A percentile compares a stretch with the other conserved stretches of the same genome.
Conservation (phyloP, 2,888 invertebrate genomes). For the Dynastes grantii region DNA sequence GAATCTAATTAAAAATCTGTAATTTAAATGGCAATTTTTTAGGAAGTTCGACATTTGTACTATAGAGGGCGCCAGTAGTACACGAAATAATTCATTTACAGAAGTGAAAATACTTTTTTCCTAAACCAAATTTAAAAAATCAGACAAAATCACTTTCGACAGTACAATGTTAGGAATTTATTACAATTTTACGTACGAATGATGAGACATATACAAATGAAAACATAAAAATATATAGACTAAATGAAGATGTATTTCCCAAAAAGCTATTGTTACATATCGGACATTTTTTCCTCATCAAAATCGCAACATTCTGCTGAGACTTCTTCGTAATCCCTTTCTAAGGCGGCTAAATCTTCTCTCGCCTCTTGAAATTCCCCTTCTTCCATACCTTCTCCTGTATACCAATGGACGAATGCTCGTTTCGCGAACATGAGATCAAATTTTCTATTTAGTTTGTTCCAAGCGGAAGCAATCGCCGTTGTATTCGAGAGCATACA, state of each 20-base stretch:
- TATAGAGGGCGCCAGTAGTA: background rate
- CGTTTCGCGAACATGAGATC: conserved; percentile 95
- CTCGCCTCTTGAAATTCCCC: conserved; percentile 88
- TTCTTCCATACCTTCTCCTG: conserved; percentile 85
- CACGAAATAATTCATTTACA: background rate
- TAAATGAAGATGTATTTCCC: conserved; percentile 48
- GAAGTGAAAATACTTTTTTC: no score
- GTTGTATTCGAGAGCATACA: conserved; percentile 95
- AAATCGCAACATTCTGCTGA: conserved; percentile 73
- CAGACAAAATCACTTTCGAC: conserved; percentile 9
- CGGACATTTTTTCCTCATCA: conserved; percentile 53
- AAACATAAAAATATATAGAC: conserved; percentile 47
- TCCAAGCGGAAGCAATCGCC: conserved; percentile 92
- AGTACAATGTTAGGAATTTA: conserved; percentile 36
- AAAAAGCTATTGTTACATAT: conserved; percentile 50
- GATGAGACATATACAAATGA: conserved; percentile 48
- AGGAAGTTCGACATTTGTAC: no score
- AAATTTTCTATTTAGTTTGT: conserved; percentile 92
- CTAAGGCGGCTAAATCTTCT: conserved; percentile 83
- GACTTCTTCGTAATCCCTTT: conserved; percentile 84
- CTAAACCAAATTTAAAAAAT: conserved; percentile 11
- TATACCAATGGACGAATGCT: conserved; percentile 96
- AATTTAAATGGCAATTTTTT: no score
- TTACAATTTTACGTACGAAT: conserved; percentile 30
- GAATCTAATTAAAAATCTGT: no score